Conservation (phyloP, 1,140 invertebrate genomes). For the Papilio aristodemus region DNA sequence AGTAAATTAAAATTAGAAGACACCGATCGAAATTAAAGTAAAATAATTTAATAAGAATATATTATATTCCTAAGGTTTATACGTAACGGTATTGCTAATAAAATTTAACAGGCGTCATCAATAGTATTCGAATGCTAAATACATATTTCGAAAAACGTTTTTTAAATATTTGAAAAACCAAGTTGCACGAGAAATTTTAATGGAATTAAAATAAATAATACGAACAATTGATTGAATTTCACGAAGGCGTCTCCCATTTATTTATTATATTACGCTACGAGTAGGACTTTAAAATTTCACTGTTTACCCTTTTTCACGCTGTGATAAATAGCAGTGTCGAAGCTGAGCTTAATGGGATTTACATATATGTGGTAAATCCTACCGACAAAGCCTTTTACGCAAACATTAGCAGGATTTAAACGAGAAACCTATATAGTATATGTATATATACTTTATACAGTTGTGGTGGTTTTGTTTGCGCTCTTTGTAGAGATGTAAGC, state of each 20-base stretch:
- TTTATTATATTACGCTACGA: conserved; percentile 3
- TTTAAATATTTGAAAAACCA: neutral
- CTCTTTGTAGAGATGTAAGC: conserved; percentile 49
- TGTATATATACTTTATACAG: conserved; percentile 22
- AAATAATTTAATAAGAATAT: too few species aligned
- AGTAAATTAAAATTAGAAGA: too few species aligned
- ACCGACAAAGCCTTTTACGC: conserved; percentile 33
- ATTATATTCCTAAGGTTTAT: too few species aligned
- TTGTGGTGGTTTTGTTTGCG: conserved; percentile 34
- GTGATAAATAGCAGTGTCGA: conserved; percentile 35
- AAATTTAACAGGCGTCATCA: conserved; percentile 12
- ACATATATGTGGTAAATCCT: conserved; percentile 34
- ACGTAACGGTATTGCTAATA: conserved; percentile 12
- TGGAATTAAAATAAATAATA: neutral
- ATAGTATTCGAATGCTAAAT: neutral
- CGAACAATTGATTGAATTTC: conserved; percentile 11
- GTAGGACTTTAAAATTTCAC: conserved; percentile 25
- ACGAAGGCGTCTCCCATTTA: conserved; percentile 1
- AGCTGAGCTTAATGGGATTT: conserved; percentile 33
- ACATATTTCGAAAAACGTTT: neutral
- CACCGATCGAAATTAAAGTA: too few species aligned
- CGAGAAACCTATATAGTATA: conserved; percentile 24
- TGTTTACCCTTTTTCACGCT: conserved; percentile 31
- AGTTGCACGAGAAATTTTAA: neutral
- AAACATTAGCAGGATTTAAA: conserved; percentile 32